phyloP scores from a whole-genome alignment of 2,113 vertebrate species.

The Morone chrysops region DNA sequence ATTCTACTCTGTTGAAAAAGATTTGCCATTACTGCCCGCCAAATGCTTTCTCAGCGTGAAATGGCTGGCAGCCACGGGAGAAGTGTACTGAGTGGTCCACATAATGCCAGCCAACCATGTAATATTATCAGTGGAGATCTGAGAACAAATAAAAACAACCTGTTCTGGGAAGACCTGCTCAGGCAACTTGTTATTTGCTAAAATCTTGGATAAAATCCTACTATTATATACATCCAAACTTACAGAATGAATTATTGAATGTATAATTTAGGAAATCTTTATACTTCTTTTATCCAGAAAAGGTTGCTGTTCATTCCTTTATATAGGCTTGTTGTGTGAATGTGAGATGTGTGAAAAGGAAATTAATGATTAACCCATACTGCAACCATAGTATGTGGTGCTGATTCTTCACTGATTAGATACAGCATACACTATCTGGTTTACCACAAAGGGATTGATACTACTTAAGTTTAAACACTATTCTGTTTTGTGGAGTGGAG shows the following conservation, averaged over 20 bases:
- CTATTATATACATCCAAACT: neutral
- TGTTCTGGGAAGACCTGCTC: neutral
- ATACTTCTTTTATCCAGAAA: neutral
- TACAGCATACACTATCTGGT: neutral
- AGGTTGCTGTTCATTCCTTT: neutral
- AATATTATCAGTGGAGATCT: slow-evolving; percentile 46
- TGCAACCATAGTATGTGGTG: neutral
- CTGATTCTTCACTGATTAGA: neutral
- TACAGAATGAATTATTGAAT: neutral
- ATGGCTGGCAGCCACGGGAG: slow-evolving; percentile 46
- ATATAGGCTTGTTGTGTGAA: too few species aligned
- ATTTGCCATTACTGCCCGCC: slow-evolving; percentile 27
- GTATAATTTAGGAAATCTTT: neutral
- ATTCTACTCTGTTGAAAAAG: slow-evolving; percentile 29
- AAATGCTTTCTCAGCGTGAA: slow-evolving; percentile 52
- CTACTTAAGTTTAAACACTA: too few species aligned
- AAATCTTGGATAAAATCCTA: slow-evolving; percentile 3
- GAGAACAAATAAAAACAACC: slow-evolving; percentile 45
- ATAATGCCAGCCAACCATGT: slow-evolving; percentile 42
- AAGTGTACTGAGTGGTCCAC: slow-evolving; percentile 34
- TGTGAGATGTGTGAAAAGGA: slow-evolving; percentile 5
- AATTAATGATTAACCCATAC: slow-evolving; percentile 36
- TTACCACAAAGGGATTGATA: neutral
- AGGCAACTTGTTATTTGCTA: neutral
- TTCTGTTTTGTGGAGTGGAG: neutral